These are phyloP conservation scores for Chloroclystis v-ata DNA, from an alignment of 2,888 invertebrate species.

Conservation along the genomic window DNA sequence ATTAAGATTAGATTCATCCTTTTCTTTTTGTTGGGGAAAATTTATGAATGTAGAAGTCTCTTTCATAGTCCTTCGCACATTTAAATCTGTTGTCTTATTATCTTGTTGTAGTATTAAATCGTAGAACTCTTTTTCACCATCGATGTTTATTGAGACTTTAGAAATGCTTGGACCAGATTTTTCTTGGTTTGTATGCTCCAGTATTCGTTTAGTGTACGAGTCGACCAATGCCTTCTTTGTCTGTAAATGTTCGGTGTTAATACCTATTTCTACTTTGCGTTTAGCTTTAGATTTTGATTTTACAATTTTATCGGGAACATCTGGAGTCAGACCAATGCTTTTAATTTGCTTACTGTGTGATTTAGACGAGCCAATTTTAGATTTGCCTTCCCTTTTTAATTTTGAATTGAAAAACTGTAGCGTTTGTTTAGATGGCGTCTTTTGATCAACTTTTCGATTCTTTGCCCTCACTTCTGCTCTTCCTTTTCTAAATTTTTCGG, in stretches of 20 bases:
- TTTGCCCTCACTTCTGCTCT: constrained; percentile 9
- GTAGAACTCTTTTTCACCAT: constrained; percentile 51
- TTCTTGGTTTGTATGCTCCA: constrained; percentile 26
- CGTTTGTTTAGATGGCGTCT: constrained; percentile 4
- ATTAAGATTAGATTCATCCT: constrained; percentile 33
- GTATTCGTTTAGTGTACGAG: constrained; percentile 42
- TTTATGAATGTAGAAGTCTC: constrained; percentile 26
- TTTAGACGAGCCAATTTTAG: not conserved
- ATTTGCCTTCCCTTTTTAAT: not conserved
- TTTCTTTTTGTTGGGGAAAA: constrained; percentile 22
- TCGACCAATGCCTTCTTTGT: constrained; percentile 52
- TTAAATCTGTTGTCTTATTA: constrained; percentile 41
- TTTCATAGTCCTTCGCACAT: constrained; percentile 43
- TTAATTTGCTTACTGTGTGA: not conserved
- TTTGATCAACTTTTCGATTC: not conserved
- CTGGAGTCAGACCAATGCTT: not conserved
- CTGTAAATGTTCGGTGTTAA: constrained; percentile 35
- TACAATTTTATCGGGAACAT: not conserved
- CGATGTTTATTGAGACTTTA: constrained; percentile 52
- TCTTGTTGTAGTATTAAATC: constrained; percentile 47
- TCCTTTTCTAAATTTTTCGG: not conserved
- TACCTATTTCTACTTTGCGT: constrained; percentile 27
- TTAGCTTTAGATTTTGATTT: constrained; percentile 22
- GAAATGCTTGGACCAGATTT: constrained; percentile 37
- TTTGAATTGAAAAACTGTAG: constrained; percentile 11